These are phyloP conservation scores for Pongo abelii DNA, from an alignment of 2,113 vertebrate genomes.

Conservation along the genomic window DNA sequence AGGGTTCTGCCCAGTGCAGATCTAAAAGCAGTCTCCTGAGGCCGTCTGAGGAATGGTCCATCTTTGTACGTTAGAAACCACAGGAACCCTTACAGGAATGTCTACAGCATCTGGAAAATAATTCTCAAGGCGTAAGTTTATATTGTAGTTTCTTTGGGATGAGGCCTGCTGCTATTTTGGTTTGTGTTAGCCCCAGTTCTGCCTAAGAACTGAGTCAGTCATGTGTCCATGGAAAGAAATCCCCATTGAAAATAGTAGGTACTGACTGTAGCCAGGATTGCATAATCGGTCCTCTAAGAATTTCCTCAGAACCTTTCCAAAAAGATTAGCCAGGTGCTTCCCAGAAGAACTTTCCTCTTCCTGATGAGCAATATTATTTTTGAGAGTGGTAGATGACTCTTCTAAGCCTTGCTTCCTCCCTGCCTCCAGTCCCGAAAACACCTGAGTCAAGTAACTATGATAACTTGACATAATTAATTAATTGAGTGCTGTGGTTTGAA, in stretches of 20 bases:
- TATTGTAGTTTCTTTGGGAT: not conserved
- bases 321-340: not conserved
- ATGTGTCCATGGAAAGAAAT: not conserved
- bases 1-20: not conserved
- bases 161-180: not conserved
- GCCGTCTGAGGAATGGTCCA: not conserved
- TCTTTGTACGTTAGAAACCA: not conserved
- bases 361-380: not conserved
- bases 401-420: not conserved
- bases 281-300: not conserved
- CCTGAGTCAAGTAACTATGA: not conserved
- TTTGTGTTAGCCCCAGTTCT: not conserved
- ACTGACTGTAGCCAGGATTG: not conserved
- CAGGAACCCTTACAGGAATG: not conserved
- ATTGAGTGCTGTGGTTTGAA: not conserved
- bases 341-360: not conserved
- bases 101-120: not conserved
- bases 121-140: not conserved
- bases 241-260: not conserved
- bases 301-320: slow-evolving; percentile 25
- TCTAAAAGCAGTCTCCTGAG: not conserved
- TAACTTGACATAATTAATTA: not conserved
- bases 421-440: not conserved
- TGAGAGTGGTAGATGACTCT: not conserved
- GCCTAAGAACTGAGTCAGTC: not conserved